Percentiles rank a stretch among this genome's conserved stretches.
These are phyloP conservation scores for Crocodylus rhombifer DNA, from an alignment of 2,797 vertebrate genomes.

Conservation along the genomic window DNA sequence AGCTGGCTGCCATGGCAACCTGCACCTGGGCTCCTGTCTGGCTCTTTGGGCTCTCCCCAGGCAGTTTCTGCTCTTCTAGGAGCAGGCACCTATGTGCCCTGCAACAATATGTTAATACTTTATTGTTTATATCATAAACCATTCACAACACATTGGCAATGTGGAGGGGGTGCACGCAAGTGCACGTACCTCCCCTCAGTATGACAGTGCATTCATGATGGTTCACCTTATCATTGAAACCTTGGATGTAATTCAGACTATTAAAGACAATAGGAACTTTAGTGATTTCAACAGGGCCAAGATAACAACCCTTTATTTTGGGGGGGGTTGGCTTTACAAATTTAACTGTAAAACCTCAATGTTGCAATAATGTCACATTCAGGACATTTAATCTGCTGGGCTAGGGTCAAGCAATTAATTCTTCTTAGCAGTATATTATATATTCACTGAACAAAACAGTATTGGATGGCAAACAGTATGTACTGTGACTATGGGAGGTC, in stretches of 20 bases:
- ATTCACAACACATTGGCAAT: neutral
- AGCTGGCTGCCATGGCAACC: too few species aligned
- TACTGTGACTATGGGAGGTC: neutral
- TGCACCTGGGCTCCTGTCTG: too few species aligned
- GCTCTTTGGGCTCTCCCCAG: neutral
- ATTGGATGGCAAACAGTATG: neutral
- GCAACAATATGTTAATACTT: neutral
- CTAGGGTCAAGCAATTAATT: neutral
- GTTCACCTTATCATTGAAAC: neutral
- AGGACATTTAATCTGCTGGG: accelerated
- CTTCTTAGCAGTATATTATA: neutral
- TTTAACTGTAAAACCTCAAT: neutral
- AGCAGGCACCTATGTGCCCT: too few species aligned
- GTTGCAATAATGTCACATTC: neutral
- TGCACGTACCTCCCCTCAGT: too few species aligned
- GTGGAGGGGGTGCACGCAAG: too few species aligned
- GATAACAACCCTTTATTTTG: neutral
- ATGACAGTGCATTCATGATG: too few species aligned
- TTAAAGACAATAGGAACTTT: neutral
- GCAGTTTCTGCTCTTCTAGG: too few species aligned
- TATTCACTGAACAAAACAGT: neutral
- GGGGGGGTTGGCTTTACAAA: neutral
- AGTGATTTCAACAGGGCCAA: neutral
- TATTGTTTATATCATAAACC: neutral
- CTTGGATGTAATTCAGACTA: neutral